Conservation (phyloP, 2,888 invertebrate species). For the Amiota communis region DNA sequence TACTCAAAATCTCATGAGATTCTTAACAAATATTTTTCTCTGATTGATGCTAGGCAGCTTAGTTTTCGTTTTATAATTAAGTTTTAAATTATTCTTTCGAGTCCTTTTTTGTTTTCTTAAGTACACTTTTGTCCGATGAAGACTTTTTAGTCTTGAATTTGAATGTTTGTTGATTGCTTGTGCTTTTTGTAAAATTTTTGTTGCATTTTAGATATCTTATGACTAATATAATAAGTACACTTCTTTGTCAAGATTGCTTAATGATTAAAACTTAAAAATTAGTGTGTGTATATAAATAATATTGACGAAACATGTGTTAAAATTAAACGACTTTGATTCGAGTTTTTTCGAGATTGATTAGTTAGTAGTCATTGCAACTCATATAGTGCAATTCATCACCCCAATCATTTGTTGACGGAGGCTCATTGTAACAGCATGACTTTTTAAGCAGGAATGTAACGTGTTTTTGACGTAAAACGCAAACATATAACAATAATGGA, state of each 20-base stretch:
- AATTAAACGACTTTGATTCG: no score
- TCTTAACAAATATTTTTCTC: no score
- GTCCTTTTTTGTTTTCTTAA: conserved; percentile 25
- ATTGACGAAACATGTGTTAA: conserved; percentile 18
- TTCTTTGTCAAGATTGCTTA: no score
- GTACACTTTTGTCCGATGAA: conserved; percentile 29
- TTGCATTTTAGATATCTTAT: no score
- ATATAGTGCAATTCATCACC: conserved; percentile 92
- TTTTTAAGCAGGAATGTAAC: conserved; percentile 85
- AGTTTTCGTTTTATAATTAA: background rate
- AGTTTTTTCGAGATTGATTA: conserved; percentile 24
- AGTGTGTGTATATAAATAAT: no score
- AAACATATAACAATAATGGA: conserved; percentile 83
- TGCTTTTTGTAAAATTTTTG: no score
- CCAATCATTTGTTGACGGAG: conserved; percentile 85
- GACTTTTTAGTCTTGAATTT: no score
- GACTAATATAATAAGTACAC: no score
- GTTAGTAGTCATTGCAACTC: conserved; percentile 77
- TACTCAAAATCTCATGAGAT: no score
- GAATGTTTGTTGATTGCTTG: no score
- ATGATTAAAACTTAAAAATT: no score
- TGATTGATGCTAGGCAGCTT: no score
- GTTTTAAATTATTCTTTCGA: conserved; percentile 30
- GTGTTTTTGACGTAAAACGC: conserved; percentile 84
- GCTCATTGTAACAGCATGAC: conserved; percentile 85